Evolutionary conservation across 2,797 vertebrate genomes (phyloP).

Genomic region (Zenarchopterus dispar): DNA sequence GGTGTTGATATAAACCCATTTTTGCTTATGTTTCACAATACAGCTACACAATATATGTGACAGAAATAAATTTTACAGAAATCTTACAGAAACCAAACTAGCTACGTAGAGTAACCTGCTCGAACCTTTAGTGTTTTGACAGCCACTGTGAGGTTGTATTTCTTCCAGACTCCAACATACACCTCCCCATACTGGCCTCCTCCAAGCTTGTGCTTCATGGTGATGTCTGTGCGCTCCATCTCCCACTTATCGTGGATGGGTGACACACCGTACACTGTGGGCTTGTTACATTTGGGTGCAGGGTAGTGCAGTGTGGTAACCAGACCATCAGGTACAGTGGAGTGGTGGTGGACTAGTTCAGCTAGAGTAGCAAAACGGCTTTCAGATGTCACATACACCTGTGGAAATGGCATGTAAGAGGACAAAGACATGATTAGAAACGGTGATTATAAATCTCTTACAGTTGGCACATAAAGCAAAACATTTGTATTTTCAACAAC

Average conservation of each 20-base stretch:
- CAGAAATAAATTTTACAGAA: too few species aligned
- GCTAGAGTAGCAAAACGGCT: constrained; percentile 97
- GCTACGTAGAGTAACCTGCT: not conserved
- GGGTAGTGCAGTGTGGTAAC: constrained; percentile 98
- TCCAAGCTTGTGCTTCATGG: constrained; percentile 99
- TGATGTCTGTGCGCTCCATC: constrained; percentile 99
- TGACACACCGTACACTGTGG: constrained; percentile 97
- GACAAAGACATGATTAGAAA: not conserved
- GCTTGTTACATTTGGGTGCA: constrained; percentile 99
- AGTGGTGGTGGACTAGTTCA: constrained; percentile 98
- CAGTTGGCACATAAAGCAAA: too few species aligned
- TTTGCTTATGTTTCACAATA: not conserved
- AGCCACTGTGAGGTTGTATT: constrained; percentile 96
- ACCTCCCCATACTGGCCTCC: constrained; percentile 99
- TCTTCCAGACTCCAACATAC: constrained; percentile 98
- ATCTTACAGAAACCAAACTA: not conserved
- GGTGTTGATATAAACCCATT: constrained; percentile 59
- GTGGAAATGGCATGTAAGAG: not conserved
- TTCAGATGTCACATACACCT: constrained; percentile 98
- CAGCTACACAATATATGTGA: not conserved
- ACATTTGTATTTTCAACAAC: too few species aligned
- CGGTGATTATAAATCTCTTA: too few species aligned
- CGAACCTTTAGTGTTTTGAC: constrained; percentile 97
- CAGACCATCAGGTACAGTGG: constrained; percentile 95
- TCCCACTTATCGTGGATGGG: constrained; percentile 99